Evolutionary conservation across 2,113 vertebrate genomes (phyloP), one percentile per base, ranked within the genome.

Genomic region (Sinocyclocheilus maitianheensis): DNA sequence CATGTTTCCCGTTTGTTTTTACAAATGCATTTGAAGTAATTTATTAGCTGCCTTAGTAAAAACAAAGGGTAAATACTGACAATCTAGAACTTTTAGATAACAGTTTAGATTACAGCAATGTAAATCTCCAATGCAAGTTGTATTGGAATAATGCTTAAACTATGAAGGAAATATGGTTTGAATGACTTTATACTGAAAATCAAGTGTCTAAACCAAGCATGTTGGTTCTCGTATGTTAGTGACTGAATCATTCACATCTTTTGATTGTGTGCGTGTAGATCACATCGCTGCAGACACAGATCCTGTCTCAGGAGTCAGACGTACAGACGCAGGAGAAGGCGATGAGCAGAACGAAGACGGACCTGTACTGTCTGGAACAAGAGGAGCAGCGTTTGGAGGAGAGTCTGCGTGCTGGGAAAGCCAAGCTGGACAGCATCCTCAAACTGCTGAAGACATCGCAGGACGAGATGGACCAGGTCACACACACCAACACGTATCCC

Each of bases 401-500:
- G 92, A 97, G 95, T 37, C 95, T 99, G 80, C 95, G 95, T 87
- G 95, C 97, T 0, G 97, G 97, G 8, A 96, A 95, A 0, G 95
- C 95, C 37, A 97, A 99, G 86, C 95, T 99, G 76, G 97, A 99
- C 85, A 97, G 97, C 86, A 97, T 99, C 84, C 91, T 96, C 18
- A 97, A 97, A 86, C 98, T 98, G 1, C 92, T 99, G 58, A 96
- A 95, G 88, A 96, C 95, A 84, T 98, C 98, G 0, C 97, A 99
- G 85, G 97, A 99, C 2, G 98, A 99, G 91, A 97, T 99, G 91
- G 97, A 94, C 87, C 97, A 99, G 98, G 98, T 99, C 76, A 34
- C 34, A 30, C n/a, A 72, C 78, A 30, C 26, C n/a, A 2, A 2
- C 62, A 65, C 24, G n/a, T 13, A 63, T 63, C 62, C 10, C 9